A percentile compares a stretch with the other conserved stretches of the same genome.
phyloP scores from a whole-genome alignment of 1,140 invertebrate species.

The Ceratosolen fusciceps region DNA sequence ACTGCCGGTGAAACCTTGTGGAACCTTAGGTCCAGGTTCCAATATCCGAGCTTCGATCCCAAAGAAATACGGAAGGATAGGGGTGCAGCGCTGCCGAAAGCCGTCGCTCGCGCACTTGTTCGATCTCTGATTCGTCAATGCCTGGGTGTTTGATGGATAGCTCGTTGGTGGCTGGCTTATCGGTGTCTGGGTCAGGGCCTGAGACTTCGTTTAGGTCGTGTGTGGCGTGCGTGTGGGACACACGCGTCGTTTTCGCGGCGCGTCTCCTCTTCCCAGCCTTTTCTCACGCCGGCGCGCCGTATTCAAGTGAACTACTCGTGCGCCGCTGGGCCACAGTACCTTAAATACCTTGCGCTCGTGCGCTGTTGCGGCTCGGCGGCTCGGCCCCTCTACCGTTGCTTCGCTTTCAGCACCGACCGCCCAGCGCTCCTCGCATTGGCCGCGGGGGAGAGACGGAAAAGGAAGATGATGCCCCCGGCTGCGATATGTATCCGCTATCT shows the following conservation, averaged over 20 bases:
- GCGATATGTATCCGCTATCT: slow-evolving; percentile 3
- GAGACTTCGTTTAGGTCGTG: no score
- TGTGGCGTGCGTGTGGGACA: slow-evolving; percentile 15
- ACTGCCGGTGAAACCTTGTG: background rate
- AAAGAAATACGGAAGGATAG: background rate
- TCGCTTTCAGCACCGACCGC: slow-evolving; percentile 62
- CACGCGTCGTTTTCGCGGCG: slow-evolving; percentile 27
- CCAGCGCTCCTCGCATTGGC: slow-evolving; percentile 65
- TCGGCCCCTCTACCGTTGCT: slow-evolving; percentile 54
- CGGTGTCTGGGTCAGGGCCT: no score
- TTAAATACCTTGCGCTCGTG: slow-evolving; percentile 70
- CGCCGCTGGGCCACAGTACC: slow-evolving; percentile 70
- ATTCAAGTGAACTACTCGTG: slow-evolving; percentile 73
- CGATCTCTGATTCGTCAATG: background rate
- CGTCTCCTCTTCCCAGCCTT: slow-evolving; percentile 51
- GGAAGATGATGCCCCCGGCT: slow-evolving; percentile 53
- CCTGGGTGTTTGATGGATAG: no score
- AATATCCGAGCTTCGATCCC: background rate
- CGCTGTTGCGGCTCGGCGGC: slow-evolving; percentile 43
- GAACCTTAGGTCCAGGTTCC: background rate
- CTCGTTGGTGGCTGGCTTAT: no score
- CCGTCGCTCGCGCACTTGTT: slow-evolving; percentile 7
- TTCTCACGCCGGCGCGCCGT: slow-evolving; percentile 62
- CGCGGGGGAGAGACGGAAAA: slow-evolving; percentile 57
- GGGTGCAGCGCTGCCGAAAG: background rate